Percentiles rank a stretch among this genome's conserved stretches.
Evolutionary conservation across 2,888 invertebrate species (phyloP).

Genomic region (Temnothorax ravouxi): DNA sequence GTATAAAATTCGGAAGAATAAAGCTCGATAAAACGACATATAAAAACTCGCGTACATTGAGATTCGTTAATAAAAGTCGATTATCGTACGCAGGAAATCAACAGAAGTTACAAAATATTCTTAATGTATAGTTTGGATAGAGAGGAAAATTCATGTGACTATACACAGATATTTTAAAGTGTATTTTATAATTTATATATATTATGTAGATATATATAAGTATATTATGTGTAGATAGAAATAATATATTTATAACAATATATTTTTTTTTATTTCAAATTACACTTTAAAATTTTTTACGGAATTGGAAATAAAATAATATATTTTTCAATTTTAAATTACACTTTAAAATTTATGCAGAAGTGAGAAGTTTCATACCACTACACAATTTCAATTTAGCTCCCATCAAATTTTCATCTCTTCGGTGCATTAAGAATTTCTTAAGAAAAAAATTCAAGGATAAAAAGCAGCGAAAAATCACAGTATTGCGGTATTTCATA

Average conservation of each 20-base stretch:
- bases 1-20: constrained; percentile 22
- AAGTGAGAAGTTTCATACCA: neutral
- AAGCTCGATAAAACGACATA: constrained; percentile 16
- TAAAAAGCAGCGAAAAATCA: neutral
- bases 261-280: too few species aligned
- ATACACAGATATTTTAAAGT: constrained; percentile 1
- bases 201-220: neutral
- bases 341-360: neutral
- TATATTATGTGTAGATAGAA: too few species aligned
- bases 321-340: constrained; percentile 7
- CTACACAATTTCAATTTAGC: neutral
- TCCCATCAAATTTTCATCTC: neutral
- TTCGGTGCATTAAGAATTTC: neutral
- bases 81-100: neutral
- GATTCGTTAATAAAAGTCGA: constrained; percentile 2
- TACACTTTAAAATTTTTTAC: too few species aligned
- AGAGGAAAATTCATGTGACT: neutral
- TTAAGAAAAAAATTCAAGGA: neutral
- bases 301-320: neutral
- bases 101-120: constrained; percentile 20
- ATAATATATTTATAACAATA: constrained; percentile 6
- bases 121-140: neutral
- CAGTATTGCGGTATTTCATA: neutral
- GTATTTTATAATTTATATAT: neutral
- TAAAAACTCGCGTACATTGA: neutral